These are phyloP conservation scores for Sebastes nivosus DNA, from an alignment of 2,797 vertebrate species.

Conservation along the genomic window DNA sequence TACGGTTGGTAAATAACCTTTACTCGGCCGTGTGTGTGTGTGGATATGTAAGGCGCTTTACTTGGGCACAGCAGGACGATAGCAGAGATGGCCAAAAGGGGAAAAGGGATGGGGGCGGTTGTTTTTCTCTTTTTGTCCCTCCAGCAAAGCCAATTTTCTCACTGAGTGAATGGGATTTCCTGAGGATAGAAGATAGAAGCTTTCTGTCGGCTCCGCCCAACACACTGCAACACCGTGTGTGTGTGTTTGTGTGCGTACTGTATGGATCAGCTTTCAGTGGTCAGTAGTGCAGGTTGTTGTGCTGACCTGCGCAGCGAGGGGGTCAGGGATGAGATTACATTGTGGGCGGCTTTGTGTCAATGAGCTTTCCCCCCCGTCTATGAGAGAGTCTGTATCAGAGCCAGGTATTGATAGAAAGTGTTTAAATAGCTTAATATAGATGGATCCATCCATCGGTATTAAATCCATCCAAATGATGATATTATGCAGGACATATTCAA, in stretches of 20 bases:
- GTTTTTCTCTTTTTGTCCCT: constrained; percentile 47
- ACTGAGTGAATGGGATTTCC: constrained; percentile 69
- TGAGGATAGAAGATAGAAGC: constrained; percentile 52
- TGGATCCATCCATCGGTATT: not conserved
- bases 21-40: constrained; percentile 25
- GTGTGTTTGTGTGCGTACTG: not conserved
- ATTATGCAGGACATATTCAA: not conserved
- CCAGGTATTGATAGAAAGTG: constrained; percentile 8
- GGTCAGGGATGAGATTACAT: constrained; percentile 62
- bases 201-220: constrained; percentile 22
- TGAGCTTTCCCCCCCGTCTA: constrained; percentile 3
- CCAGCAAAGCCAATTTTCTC: constrained; percentile 69
- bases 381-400: not conserved
- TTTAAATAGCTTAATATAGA: not conserved
- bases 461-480: not conserved
- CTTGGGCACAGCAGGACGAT: constrained; percentile 43
- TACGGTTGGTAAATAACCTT: constrained; percentile 62
- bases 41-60: constrained; percentile 49
- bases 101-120: constrained; percentile 11
- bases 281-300: constrained; percentile 35
- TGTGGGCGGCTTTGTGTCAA: constrained; percentile 30
- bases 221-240: not conserved
- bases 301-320: constrained; percentile 35
- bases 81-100: constrained; percentile 26
- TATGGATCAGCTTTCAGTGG: constrained; percentile 28